These are phyloP conservation scores for Camponotus vicinus DNA, from an alignment of 1,140 invertebrate genomes.

Conservation along the genomic window DNA sequence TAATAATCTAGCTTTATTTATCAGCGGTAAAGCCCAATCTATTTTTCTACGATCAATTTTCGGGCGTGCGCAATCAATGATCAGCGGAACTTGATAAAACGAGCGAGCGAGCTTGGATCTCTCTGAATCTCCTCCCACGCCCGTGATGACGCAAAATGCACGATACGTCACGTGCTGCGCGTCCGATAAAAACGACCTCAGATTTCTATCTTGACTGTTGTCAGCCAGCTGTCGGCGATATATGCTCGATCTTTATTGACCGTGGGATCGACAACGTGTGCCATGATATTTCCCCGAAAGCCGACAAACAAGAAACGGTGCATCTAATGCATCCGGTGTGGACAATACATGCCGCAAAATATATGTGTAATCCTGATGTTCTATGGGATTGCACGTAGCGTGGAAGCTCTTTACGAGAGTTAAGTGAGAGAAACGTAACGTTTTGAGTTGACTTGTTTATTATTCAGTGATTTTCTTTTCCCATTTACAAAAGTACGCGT, in stretches of 20 bases:
- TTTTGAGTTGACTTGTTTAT: not conserved
- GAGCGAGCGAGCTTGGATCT: too few relatives aligned
- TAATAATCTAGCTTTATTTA: slow-evolving; percentile 20
- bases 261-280: slow-evolving; percentile 44
- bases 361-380: slow-evolving; percentile 28
- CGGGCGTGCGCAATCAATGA: slow-evolving; percentile 59
- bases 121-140: not conserved
- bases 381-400: slow-evolving; percentile 4
- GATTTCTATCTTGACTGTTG: slow-evolving; percentile 12
- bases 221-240: slow-evolving; percentile 33
- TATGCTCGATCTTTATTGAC: slow-evolving; percentile 41
- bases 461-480: not conserved
- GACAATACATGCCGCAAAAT: not conserved
- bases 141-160: slow-evolving; percentile 24
- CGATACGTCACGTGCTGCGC: slow-evolving; percentile 14
- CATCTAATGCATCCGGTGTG: not conserved
- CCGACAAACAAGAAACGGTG: slow-evolving; percentile 5
- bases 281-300: slow-evolving; percentile 12
- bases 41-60: slow-evolving; percentile 36
- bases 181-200: slow-evolving; percentile 11
- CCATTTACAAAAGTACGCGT: not conserved
- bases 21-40: not conserved
- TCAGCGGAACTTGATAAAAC: slow-evolving; percentile 53
- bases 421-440: not conserved
- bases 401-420: not conserved